Evolutionary conservation across 2,797 vertebrate genomes (phyloP).

Genomic region (Acrossocheilus wenchowensis): DNA sequence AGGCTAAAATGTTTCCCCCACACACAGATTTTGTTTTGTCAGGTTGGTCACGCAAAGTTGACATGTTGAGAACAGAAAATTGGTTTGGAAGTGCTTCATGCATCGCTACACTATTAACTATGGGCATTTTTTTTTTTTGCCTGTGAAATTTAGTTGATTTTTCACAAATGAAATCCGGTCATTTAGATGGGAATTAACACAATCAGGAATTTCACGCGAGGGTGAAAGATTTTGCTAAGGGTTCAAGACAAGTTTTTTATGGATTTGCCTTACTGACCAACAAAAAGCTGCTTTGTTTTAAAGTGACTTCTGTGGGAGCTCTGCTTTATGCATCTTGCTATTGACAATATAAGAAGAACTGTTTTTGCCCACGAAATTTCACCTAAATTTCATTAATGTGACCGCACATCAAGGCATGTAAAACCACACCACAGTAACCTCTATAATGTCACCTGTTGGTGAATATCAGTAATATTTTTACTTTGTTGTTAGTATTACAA

Average conservation of each 20-base stretch:
- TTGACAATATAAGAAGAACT: not conserved
- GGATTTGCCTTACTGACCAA: too few relatives aligned
- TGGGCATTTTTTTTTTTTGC: too few relatives aligned
- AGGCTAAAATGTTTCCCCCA: not conserved
- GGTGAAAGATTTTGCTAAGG: not conserved
- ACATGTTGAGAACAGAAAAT: not conserved
- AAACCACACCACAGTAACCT: conserved; percentile 7
- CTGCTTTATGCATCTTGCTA: not conserved
- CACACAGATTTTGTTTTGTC: not conserved
- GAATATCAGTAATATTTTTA: conserved; percentile 62
- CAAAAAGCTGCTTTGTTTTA: not conserved
- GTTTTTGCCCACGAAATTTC: not conserved
- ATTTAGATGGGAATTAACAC: not conserved
- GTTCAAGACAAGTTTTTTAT: not conserved
- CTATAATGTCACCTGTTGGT: conserved; percentile 63
- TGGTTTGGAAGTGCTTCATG: not conserved
- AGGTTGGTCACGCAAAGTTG: not conserved
- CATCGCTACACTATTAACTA: not conserved
- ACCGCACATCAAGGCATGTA: not conserved
- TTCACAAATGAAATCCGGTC: too few relatives aligned
- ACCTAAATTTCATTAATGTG: not conserved
- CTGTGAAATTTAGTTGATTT: too few relatives aligned
- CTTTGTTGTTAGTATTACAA: conserved; percentile 60
- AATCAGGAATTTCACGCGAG: not conserved
- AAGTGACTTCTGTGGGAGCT: not conserved